Conservation (phyloP, 2,113 vertebrate genomes). For the Callopanchax toddi region DNA sequence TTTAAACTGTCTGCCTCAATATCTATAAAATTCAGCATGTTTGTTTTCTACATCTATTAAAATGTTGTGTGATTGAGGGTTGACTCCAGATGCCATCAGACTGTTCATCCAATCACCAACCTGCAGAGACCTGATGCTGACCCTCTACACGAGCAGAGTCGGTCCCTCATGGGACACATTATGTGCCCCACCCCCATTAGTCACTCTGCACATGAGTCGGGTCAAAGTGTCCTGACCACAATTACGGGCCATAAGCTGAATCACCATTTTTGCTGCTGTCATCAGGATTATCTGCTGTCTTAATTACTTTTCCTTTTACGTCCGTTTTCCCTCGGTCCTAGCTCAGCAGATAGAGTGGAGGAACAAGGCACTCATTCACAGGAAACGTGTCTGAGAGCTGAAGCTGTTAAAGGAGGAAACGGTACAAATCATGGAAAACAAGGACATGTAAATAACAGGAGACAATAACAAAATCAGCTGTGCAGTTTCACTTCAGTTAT, state of each 20-base stretch:
- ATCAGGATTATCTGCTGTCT: constrained; percentile 68
- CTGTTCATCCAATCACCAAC: constrained; percentile 10
- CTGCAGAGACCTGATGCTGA: constrained; percentile 5
- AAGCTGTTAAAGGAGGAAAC: constrained; percentile 4
- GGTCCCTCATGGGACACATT: constrained; percentile 49
- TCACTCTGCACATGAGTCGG: constrained; percentile 62
- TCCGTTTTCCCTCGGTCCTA: constrained; percentile 44
- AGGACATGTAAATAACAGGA: no score
- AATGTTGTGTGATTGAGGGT: no score
- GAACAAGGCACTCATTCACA: constrained; percentile 46
- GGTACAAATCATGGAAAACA: not conserved
- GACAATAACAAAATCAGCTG: not conserved
- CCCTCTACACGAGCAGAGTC: constrained; percentile 42
- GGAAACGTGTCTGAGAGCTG: constrained; percentile 26
- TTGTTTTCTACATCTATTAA: no score
- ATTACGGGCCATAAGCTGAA: constrained; percentile 72
- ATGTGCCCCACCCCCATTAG: constrained; percentile 55
- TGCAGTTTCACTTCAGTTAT: no score
- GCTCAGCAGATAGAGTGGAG: constrained; percentile 51
- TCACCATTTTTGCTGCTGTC: constrained; percentile 67
- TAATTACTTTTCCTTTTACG: constrained; percentile 64
- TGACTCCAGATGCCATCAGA: not conserved
- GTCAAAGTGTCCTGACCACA: constrained; percentile 76
- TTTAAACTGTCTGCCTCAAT: no score
- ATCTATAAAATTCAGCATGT: no score